phyloP scores from a whole-genome alignment of 2,888 invertebrate species.

The Agriopis marginaria region DNA sequence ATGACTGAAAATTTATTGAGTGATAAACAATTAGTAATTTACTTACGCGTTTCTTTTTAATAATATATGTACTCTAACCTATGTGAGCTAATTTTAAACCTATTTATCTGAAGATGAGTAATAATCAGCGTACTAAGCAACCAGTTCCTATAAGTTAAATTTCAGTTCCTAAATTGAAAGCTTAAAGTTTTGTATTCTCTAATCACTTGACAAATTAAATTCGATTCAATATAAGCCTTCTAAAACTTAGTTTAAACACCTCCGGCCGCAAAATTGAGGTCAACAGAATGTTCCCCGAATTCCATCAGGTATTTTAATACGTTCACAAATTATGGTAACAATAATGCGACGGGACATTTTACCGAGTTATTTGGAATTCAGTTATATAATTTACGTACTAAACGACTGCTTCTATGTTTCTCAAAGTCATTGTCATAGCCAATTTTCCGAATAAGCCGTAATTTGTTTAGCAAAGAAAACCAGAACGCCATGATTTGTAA shows the following conservation, averaged over 20 bases:
- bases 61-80: too few relatives aligned
- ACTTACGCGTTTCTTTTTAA: too few relatives aligned
- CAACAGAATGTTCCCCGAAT: constrained; percentile 54
- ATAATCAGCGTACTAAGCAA: not conserved
- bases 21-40: too few relatives aligned
- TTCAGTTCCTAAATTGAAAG: constrained; percentile 10
- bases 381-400: constrained; percentile 13
- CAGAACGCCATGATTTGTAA: not conserved
- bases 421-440: not conserved
- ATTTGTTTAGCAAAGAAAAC: not conserved
- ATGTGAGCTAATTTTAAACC: too few relatives aligned
- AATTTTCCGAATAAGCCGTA: not conserved
- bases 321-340: constrained; percentile 49
- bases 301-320: constrained; percentile 52
- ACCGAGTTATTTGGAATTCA: constrained; percentile 29
- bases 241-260: constrained; percentile 52
- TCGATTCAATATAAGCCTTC: constrained; percentile 36
- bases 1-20: too few relatives aligned
- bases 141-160: not conserved
- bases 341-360: constrained; percentile 42
- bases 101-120: not conserved
- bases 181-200: constrained; percentile 18
- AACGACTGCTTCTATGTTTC: constrained; percentile 3
- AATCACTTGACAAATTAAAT: constrained; percentile 37
- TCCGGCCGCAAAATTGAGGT: constrained; percentile 58